Percentiles rank a stretch among this genome's conserved stretches.
Conservation (phyloP, 2,888 invertebrate genomes). For the Nesidiocoris tenuis region DNA sequence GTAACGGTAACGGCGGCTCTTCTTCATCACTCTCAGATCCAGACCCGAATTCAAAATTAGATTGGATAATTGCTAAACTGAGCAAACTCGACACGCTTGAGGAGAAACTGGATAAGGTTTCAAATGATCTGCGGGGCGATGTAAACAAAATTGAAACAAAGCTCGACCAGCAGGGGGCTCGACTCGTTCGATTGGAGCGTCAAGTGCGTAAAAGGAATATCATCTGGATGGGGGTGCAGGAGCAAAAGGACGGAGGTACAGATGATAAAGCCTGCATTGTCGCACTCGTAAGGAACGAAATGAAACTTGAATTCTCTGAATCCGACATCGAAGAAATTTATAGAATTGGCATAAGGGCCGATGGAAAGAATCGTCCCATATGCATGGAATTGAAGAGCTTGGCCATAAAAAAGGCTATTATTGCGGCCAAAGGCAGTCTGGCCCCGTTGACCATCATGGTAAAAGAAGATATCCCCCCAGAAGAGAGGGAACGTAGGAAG, state of each 20-base stretch:
- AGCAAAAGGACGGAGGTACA: neutral
- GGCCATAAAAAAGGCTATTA: too few relatives aligned
- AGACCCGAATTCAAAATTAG: too few relatives aligned
- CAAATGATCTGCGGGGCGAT: neutral
- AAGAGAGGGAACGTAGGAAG: neutral
- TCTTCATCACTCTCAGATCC: too few relatives aligned
- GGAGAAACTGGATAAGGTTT: slow-evolving; percentile 13
- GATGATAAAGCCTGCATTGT: neutral
- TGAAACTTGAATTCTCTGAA: neutral
- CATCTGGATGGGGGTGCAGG: slow-evolving; percentile 18
- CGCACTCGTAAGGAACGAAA: too few relatives aligned
- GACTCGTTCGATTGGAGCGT: slow-evolving; percentile 8
- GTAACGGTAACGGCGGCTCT: too few relatives aligned
- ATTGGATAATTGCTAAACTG: too few relatives aligned
- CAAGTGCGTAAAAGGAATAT: slow-evolving; percentile 19
- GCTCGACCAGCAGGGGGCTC: slow-evolving; percentile 3
- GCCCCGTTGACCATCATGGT: too few relatives aligned
- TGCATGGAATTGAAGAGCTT: neutral
- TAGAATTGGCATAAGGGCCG: neutral
- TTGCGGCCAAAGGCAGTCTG: too few relatives aligned
- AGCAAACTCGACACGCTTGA: slow-evolving; percentile 20
- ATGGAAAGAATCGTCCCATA: neutral
- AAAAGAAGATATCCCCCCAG: slow-evolving; percentile 3
- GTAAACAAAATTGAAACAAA: slow-evolving; percentile 13
- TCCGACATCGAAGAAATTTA: slow-evolving; percentile 12